These are phyloP conservation scores for Enteromius argenteus DNA, from an alignment of 2,797 vertebrate genomes.

Conservation along the genomic window DNA sequence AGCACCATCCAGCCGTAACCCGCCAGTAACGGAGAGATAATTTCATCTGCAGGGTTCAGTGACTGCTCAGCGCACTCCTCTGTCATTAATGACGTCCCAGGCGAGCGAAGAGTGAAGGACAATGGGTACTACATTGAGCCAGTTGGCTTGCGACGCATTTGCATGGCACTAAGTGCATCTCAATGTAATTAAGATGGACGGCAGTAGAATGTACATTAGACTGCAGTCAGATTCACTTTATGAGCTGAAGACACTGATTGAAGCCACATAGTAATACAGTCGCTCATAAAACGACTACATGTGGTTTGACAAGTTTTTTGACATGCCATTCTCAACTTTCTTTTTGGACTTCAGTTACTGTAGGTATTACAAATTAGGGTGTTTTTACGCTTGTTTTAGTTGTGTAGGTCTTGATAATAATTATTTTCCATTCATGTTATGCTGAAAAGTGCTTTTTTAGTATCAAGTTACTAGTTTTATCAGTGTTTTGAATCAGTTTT, in stretches of 20 bases:
- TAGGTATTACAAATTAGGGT: neutral
- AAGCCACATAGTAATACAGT: neutral
- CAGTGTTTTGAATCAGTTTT: neutral
- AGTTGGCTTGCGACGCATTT: constrained; percentile 39
- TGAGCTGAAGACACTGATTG: neutral
- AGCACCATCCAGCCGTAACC: constrained; percentile 30
- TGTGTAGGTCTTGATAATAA: neutral
- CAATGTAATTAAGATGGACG: constrained; percentile 57
- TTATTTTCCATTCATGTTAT: neutral
- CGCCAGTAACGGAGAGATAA: constrained; percentile 46
- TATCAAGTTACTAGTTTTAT: neutral
- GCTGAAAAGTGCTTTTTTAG: neutral
- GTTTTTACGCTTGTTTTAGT: neutral
- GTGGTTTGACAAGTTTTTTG: constrained; percentile 17
- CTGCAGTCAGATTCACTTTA: constrained; percentile 32
- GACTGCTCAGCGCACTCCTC: constrained; percentile 36
- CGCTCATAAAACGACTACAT: neutral
- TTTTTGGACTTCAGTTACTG: neutral
- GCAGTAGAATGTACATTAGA: constrained; percentile 31
- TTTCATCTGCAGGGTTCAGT: constrained; percentile 57
- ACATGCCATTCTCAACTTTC: neutral
- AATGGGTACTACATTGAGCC: constrained; percentile 45
- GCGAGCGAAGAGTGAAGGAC: constrained; percentile 56
- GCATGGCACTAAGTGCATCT: constrained; percentile 53
- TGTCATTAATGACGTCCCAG: constrained; percentile 52